These are phyloP conservation scores for Campoletis sonorensis DNA, from an alignment of 1,140 invertebrate species.

Conservation along the genomic window DNA sequence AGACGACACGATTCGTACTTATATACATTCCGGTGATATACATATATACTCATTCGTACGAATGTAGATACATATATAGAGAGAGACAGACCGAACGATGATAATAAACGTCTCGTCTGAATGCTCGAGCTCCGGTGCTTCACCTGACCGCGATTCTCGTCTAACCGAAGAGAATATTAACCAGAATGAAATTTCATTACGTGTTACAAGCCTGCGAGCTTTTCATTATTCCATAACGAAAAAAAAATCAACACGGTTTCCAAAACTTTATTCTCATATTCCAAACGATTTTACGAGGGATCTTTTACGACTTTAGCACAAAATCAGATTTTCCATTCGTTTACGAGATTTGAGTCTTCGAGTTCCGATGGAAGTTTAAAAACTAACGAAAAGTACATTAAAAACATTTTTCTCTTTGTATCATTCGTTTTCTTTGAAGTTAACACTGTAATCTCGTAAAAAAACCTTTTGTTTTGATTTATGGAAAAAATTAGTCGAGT, in stretches of 20 bases:
- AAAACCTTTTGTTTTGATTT: no score
- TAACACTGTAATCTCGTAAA: no score
- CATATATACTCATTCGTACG: background rate
- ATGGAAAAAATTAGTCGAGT: no score
- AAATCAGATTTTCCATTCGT: background rate
- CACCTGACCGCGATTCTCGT: constrained; percentile 3
- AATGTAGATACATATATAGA: background rate
- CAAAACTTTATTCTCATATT: background rate
- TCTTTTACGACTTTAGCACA: background rate
- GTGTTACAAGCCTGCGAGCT: background rate
- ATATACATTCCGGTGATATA: constrained; percentile 3
- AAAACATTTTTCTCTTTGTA: no score
- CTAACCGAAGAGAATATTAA: background rate
- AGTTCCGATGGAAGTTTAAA: no score
- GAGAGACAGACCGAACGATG: background rate
- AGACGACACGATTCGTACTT: background rate
- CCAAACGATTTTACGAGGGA: background rate
- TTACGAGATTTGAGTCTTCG: background rate
- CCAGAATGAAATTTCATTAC: constrained; percentile 3
- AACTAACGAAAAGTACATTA: no score
- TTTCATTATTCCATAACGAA: background rate
- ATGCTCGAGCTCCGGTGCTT: background rate
- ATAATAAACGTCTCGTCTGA: constrained; percentile 10
- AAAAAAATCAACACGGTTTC: background rate
- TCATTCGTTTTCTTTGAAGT: no score